A percentile compares a stretch with the other conserved stretches of the same genome.
Conservation (phyloP, 23 tunicate genomes). For the Ascidia mentula region DNA sequence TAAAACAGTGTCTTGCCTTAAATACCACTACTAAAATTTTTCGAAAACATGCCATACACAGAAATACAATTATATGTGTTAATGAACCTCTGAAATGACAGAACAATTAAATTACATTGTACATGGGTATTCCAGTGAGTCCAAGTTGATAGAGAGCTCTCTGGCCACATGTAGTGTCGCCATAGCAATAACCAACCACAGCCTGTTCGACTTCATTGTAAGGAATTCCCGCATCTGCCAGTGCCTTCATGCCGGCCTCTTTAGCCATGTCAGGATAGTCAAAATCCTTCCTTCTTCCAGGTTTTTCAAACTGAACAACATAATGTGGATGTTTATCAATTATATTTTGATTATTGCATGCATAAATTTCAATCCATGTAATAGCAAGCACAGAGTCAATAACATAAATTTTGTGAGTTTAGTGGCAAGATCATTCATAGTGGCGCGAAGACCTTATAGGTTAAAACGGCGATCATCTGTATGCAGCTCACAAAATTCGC, state of each 20-base stretch:
- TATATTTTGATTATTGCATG: too few species aligned
- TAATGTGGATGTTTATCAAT: neutral
- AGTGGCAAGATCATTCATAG: too few species aligned
- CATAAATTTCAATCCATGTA: too few species aligned
- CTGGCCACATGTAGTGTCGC: constrained; percentile 99
- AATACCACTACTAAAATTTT: too few species aligned
- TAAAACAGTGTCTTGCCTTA: too few species aligned
- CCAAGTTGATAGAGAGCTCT: constrained; percentile 90
- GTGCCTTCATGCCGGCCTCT: constrained; percentile 86
- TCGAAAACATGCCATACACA: too few species aligned
- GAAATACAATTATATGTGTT: too few species aligned
- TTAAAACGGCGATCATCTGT: too few species aligned
- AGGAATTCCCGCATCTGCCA: constrained; percentile 93
- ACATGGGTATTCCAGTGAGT: constrained; percentile 88
- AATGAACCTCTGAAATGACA: neutral
- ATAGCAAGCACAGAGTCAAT: too few species aligned
- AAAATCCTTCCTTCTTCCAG: constrained; percentile 91
- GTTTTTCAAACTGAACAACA: constrained; percentile 88
- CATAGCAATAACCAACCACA: constrained; percentile 95
- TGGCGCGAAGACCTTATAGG: too few species aligned
- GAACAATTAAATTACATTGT: constrained; percentile 50
- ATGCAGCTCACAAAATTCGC: too few species aligned
- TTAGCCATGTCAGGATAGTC: constrained; percentile 98
- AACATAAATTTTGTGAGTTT: too few species aligned
- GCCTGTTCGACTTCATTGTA: constrained; percentile 81